phyloP scores from a whole-genome alignment of 2,888 invertebrate genomes.

The Plebejus melissa region DNA sequence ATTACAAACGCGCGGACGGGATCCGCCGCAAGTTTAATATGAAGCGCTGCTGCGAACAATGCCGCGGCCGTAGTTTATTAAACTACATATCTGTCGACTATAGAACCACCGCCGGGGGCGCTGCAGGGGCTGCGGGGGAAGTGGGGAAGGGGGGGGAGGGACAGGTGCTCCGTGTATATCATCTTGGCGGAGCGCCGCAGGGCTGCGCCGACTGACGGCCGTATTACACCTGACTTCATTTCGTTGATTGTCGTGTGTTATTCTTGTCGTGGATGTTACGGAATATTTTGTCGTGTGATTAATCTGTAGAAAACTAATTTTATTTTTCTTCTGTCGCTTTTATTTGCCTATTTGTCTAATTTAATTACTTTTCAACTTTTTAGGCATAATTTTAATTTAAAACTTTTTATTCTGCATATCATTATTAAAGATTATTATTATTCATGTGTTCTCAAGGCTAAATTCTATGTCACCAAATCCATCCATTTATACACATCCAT shows the following conservation, averaged over 20 bases:
- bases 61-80: neutral
- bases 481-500: too few relatives aligned
- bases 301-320: neutral
- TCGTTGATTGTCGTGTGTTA: neutral
- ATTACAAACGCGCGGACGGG: neutral
- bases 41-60: slow-evolving; percentile 11
- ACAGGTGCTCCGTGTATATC: neutral
- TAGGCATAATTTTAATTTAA: too few relatives aligned
- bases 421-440: too few relatives aligned
- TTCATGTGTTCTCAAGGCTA: too few relatives aligned
- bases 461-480: too few relatives aligned
- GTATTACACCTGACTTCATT: slow-evolving; percentile 7
- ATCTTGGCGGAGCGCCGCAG: slow-evolving; percentile 5
- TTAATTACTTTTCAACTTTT: too few relatives aligned
- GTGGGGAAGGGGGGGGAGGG: neutral
- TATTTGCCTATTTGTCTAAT: too few relatives aligned
- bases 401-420: too few relatives aligned
- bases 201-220: neutral
- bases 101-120: neutral
- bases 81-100: slow-evolving; percentile 8
- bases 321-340: too few relatives aligned
- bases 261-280: too few relatives aligned
- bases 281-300: too few relatives aligned
- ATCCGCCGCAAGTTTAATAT: neutral
- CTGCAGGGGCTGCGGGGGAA: neutral